phyloP scores from a whole-genome alignment of 1,140 invertebrate genomes.

The Adelges cooleyi region DNA sequence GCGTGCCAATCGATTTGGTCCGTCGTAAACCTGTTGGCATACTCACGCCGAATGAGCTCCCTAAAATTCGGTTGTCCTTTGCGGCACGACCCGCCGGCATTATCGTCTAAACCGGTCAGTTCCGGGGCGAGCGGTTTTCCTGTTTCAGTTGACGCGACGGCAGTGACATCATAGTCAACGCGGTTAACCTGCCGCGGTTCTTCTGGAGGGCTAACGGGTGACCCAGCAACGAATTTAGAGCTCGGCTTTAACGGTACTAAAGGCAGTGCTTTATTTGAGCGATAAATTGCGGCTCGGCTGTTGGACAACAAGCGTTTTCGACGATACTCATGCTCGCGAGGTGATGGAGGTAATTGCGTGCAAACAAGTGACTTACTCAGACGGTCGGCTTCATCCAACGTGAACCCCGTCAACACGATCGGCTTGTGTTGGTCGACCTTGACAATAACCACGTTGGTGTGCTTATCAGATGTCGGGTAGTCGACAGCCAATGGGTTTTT shows the following conservation, averaged over 20 bases:
- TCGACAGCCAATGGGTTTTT: background rate
- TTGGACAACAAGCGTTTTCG: background rate
- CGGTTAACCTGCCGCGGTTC: background rate
- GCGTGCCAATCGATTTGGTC: too few relatives aligned
- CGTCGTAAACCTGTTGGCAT: background rate
- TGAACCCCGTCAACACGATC: constrained; percentile 1
- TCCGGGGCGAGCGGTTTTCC: background rate
- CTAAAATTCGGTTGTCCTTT: background rate
- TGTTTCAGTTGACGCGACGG: background rate
- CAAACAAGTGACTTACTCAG: constrained; percentile 5
- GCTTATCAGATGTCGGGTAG: background rate
- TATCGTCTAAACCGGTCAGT: background rate
- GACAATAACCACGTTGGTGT: background rate
- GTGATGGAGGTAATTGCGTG: background rate
- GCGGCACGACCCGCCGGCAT: background rate
- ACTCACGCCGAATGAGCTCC: constrained; percentile 6
- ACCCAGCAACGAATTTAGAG: too few relatives aligned
- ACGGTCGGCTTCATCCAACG: background rate
- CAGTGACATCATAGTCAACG: background rate
- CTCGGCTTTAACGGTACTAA: background rate
- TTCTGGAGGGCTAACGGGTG: too few relatives aligned
- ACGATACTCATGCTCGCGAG: background rate
- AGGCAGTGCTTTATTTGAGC: background rate
- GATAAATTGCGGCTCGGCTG: background rate
- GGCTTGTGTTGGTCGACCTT: background rate